phyloP scores from a whole-genome alignment of 2,797 vertebrate genomes.

The Mallotus villosus region DNA sequence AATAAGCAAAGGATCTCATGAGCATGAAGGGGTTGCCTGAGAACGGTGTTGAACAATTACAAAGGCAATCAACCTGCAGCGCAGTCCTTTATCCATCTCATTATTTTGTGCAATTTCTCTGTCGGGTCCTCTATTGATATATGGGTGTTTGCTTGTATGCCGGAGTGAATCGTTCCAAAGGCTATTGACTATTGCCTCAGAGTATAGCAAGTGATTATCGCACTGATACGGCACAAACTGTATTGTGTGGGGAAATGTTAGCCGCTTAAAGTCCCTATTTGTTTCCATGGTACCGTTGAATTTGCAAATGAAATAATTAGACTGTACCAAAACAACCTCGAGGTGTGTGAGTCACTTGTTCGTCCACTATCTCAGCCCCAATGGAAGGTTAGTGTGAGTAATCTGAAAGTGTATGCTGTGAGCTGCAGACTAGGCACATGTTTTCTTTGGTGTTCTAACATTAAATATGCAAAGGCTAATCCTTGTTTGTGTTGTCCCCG shows the following conservation, averaged over 20 bases:
- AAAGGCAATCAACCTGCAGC: too few relatives aligned
- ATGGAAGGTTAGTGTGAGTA: background rate
- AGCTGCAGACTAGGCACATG: background rate
- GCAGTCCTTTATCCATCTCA: too few relatives aligned
- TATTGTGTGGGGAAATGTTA: background rate
- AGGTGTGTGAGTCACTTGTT: background rate
- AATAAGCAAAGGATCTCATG: background rate
- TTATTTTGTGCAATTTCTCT: too few relatives aligned
- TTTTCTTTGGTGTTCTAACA: background rate
- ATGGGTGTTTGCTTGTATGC: background rate
- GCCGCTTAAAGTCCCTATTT: background rate
- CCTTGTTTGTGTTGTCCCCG: background rate
- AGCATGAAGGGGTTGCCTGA: background rate
- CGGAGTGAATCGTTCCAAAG: background rate
- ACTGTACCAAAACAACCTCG: background rate
- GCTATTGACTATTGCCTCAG: background rate
- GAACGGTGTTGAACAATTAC: too few relatives aligned
- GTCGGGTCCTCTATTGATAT: too few relatives aligned
- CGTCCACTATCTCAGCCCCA: background rate
- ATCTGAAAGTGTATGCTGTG: background rate
- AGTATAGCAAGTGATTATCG: background rate
- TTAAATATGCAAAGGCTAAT: background rate
- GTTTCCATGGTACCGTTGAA: conserved; percentile 23
- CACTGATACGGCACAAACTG: background rate
- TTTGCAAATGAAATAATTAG: conserved; percentile 10